These are phyloP conservation scores for Ichneumoninae sp. DNA, from an alignment of 2,888 invertebrate species.

Conservation along the genomic window DNA sequence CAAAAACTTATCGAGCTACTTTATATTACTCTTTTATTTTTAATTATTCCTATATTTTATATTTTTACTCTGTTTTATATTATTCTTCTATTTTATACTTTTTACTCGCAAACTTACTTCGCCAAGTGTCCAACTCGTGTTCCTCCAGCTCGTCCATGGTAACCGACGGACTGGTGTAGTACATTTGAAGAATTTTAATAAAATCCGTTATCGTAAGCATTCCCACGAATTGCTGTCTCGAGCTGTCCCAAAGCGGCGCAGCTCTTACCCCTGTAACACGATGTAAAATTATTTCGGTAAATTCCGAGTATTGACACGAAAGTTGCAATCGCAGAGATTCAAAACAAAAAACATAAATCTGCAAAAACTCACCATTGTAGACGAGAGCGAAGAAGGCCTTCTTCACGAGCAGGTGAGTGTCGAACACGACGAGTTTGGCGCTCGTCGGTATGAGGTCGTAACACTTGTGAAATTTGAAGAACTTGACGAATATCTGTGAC, in stretches of 20 bases:
- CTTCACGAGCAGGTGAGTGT: conserved; percentile 98
- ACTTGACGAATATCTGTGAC: conserved; percentile 98
- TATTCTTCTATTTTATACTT: too few relatives aligned
- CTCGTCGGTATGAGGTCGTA: conserved; percentile 99
- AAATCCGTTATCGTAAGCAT: conserved; percentile 99
- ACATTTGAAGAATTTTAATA: conserved; percentile 98
- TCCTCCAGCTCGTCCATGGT: conserved; percentile 99
- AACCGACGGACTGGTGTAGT: conserved; percentile 96
- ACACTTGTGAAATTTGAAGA: conserved; percentile 99
- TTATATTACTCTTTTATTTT: too few relatives aligned
- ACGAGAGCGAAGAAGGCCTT: conserved; percentile 99
- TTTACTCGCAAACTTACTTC: conserved; percentile 87
- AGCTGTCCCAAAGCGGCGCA: conserved; percentile 98
- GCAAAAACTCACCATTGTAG: conserved; percentile 92
- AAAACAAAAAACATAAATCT: conserved; percentile 4
- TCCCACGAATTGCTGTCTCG: conserved; percentile 96
- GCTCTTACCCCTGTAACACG: conserved; percentile 93
- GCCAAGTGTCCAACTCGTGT: conserved; percentile 98
- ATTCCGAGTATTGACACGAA: background rate
- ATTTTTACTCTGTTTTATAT: too few relatives aligned
- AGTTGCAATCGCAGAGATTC: background rate
- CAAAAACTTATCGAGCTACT: background rate
- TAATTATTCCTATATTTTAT: too few relatives aligned
- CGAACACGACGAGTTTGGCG: conserved; percentile 99
- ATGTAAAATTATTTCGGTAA: background rate